Evolutionary conservation across 23 tunicate genomes (phyloP).

Genomic region (Styela clava): DNA sequence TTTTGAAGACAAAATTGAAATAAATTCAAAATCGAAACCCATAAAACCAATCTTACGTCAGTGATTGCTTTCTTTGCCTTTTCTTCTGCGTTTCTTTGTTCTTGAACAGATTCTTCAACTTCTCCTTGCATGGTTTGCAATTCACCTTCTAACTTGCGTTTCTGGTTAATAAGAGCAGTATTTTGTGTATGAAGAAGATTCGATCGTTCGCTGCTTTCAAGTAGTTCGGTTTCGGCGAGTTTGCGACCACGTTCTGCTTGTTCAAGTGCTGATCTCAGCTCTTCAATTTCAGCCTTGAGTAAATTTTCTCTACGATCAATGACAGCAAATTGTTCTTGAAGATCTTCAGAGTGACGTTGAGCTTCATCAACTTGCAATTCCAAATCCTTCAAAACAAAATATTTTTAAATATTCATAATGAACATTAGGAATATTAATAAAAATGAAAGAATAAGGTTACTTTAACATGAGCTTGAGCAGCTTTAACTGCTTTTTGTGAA

Average conservation of each 20-base stretch:
- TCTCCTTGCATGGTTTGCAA: conserved; percentile 22
- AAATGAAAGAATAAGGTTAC: too few relatives aligned
- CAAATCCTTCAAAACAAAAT: too few relatives aligned
- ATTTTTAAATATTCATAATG: too few relatives aligned
- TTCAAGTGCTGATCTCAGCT: conserved; percentile 36
- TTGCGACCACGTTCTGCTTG: conserved; percentile 55
- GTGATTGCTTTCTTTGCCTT: conserved; percentile 94
- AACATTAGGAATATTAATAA: too few relatives aligned
- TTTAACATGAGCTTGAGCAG: conserved; percentile 78
- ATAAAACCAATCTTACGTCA: conserved; percentile 44
- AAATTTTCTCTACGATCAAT: conserved; percentile 84
- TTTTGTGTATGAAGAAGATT: conserved; percentile 37
- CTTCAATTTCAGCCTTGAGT: conserved; percentile 89
- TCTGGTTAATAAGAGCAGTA: conserved; percentile 40
- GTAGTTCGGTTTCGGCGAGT: conserved; percentile 46
- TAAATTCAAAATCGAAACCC: neutral
- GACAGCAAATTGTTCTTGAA: conserved; percentile 78
- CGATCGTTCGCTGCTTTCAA: conserved; percentile 56
- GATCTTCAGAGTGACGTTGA: conserved; percentile 73
- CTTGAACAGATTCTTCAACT: conserved; percentile 38
- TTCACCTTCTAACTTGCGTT: conserved; percentile 37
- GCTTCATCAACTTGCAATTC: conserved; percentile 87
- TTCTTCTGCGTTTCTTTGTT: conserved; percentile 34
- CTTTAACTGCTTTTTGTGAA: conserved; percentile 78
- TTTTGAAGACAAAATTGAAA: neutral